Base-by-base conservation (phyloP, 2,888 invertebrate genomes). In the Allygus modestus region DNA sequence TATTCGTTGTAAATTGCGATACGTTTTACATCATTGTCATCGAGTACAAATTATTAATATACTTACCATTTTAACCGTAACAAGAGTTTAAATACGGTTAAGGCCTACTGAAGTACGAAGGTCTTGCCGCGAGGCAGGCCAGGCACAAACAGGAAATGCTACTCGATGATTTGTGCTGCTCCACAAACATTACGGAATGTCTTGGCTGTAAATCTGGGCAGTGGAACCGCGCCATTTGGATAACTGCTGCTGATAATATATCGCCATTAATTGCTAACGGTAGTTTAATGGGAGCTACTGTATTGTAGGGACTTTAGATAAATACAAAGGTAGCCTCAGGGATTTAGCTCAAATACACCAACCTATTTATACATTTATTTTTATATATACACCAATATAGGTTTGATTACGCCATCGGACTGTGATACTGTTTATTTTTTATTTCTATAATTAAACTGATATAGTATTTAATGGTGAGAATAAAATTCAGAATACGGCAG, bases 211-310 rank as follows among this genome's bases (percentile, higher is more conserved):
- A 65, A 65, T 65, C 65, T 65, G 15, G 0, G 1, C 65, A 4
- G 58, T 65, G 65, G 65, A 65, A 65, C 28, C 20, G 65, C 2
- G 65, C 65, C 65, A 31, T 65, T 26, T 12, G 65, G 65, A 65
- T 65, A 65, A 65, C 65, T 31, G 17, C 65, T 31, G 65, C 28
- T 28, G 65, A 65, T 65, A 31, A 65, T 65, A 65, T 65, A 65
- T 65, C 31, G 65, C 17, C 31, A 65, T 65, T 65, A 65, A 12
- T 12, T 28, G 65, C 31, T 26, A 28, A 65, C 31, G 12, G 65
- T 65, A 31, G 28, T 28, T 65, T 65, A 65, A 23, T 58, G 23
- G 23, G 23, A 58, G 20, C 20, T 58, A 37, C 37, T 37, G 37
- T 58, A 17, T 58, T 58, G 58, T 58, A 58, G 37, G 4, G 9